Conservation (phyloP, 2,797 vertebrate species). For the Lacerta viridis region DNA sequence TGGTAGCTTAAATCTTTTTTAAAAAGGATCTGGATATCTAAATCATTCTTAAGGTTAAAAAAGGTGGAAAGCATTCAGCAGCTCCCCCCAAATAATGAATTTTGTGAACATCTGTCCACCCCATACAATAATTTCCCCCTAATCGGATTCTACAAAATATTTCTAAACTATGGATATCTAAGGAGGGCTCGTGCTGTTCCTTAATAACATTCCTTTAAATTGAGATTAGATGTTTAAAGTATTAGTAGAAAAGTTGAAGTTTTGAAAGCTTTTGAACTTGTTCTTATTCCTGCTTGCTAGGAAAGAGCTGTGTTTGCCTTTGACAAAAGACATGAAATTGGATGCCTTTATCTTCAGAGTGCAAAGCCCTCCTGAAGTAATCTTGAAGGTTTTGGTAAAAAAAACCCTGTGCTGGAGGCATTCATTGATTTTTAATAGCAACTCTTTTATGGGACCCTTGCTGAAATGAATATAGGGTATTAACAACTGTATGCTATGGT, state of each 20-base stretch:
- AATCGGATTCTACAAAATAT: not conserved
- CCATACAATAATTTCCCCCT: not conserved
- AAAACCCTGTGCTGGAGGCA: not conserved
- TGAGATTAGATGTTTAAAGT: not conserved
- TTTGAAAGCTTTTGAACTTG: not conserved
- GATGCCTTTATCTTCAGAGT: slow-evolving; percentile 2
- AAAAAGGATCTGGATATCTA: not conserved
- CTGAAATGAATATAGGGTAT: slow-evolving; percentile 5
- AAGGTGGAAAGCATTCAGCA: not conserved
- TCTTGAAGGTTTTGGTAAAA: not conserved
- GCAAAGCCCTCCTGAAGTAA: not conserved
- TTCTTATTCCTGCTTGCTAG: not conserved
- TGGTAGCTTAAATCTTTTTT: not conserved
- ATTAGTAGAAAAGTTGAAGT: not conserved
- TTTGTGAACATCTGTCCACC: not conserved
- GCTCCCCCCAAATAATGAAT: not conserved
- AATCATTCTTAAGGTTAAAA: not conserved
- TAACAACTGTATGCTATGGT: not conserved
- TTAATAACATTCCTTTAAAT: not conserved
- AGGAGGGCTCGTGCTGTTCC: not conserved
- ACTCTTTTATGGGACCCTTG: not conserved
- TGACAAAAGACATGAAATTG: not conserved
- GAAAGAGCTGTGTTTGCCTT: not conserved
- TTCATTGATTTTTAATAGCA: not conserved
- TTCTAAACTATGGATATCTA: not conserved